A percentile compares a stretch with the other conserved stretches of the same genome.
phyloP scores from a whole-genome alignment of 2,888 invertebrate genomes.

The Odontocerum albicorne region DNA sequence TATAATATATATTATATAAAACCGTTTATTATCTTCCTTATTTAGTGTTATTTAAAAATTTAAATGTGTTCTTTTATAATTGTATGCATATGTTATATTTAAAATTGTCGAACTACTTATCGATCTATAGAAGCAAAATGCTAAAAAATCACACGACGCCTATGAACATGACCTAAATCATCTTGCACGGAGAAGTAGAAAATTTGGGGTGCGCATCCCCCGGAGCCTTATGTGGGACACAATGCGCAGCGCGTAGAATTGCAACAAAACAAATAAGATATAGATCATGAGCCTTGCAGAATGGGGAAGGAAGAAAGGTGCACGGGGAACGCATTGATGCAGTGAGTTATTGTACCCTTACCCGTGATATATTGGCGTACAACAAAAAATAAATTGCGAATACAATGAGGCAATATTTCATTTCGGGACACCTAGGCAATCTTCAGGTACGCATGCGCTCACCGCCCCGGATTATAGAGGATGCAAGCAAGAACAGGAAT shows the following conservation, averaged over 20 bases:
- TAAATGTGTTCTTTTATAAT: too few relatives aligned
- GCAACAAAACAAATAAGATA: conserved; percentile 37
- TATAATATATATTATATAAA: background rate
- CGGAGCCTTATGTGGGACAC: conserved; percentile 9
- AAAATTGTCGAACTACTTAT: too few relatives aligned
- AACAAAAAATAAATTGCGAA: conserved; percentile 35
- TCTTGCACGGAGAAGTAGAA: conserved; percentile 23
- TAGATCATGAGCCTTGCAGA: conserved; percentile 29
- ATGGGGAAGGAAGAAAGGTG: conserved; percentile 22
- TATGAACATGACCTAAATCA: conserved; percentile 19
- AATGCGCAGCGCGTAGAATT: conserved; percentile 30
- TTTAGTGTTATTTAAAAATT: too few relatives aligned
- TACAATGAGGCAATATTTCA: conserved; percentile 35
- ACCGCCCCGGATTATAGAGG: conserved; percentile 17
- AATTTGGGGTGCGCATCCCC: conserved; percentile 18
- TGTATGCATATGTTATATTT: too few relatives aligned
- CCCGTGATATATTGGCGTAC: conserved; percentile 34
- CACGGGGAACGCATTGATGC: conserved; percentile 32
- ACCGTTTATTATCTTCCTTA: background rate
- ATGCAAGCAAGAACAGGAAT: conserved; percentile 2
- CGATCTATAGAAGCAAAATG: background rate
- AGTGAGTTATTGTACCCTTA: conserved; percentile 35
- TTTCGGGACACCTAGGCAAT: conserved; percentile 32
- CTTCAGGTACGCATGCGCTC: conserved; percentile 22
- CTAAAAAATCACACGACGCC: conserved; percentile 13